phyloP scores from a whole-genome alignment of 2,888 invertebrate genomes.

The Oxycera nigricornis region DNA sequence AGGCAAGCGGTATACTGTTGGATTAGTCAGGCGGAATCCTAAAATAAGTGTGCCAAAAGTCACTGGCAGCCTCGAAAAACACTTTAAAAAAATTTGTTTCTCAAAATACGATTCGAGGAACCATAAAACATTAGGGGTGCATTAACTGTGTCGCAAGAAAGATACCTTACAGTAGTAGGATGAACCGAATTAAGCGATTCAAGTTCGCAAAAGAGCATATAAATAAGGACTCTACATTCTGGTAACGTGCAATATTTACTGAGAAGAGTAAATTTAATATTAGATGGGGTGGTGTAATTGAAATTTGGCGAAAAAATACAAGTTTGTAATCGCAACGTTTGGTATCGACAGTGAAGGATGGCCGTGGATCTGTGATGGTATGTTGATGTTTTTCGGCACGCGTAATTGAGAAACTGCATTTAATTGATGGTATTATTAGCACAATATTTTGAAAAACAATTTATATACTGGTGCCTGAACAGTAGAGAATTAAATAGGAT shows the following conservation, averaged over 20 bases:
- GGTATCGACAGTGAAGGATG: no score
- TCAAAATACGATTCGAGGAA: not conserved
- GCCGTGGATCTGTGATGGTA: not conserved
- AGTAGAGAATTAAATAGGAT: no score
- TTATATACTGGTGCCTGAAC: not conserved
- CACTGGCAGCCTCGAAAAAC: not conserved
- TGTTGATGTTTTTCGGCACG: not conserved
- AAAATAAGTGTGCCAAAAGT: not conserved
- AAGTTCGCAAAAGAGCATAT: no score
- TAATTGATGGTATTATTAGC: not conserved
- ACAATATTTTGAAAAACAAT: not conserved
- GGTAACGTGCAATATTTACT: not conserved
- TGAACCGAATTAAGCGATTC: no score
- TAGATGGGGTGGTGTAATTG: no score
- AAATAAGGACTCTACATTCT: no score
- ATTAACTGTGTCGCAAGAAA: not conserved
- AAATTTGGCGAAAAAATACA: no score
- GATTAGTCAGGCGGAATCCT: not conserved
- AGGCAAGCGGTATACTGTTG: not conserved
- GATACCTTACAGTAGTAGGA: not conserved
- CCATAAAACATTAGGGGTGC: not conserved
- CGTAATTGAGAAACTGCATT: not conserved
- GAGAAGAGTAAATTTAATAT: not conserved
- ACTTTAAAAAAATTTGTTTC: not conserved
- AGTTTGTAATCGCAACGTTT: no score